These are phyloP conservation scores for Pitta sordida DNA, from an alignment of 2,113 vertebrate species.

Conservation along the genomic window DNA sequence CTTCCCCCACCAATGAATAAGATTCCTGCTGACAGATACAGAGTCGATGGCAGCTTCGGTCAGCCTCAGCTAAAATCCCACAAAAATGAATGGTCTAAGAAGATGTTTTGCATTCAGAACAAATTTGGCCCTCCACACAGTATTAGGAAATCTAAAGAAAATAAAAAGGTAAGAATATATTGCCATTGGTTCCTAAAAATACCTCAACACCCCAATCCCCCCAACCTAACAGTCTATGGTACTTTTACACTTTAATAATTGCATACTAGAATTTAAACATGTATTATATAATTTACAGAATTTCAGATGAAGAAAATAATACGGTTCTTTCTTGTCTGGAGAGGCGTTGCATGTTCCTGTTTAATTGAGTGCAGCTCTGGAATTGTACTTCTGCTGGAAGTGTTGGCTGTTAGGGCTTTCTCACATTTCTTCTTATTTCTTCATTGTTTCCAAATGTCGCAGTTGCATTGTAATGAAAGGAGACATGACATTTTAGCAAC, in stretches of 20 bases:
- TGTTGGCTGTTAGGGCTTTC: slow-evolving; percentile 11
- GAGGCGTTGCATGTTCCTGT: background rate
- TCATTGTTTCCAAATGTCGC: slow-evolving; percentile 61
- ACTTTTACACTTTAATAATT: background rate
- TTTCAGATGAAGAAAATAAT: background rate
- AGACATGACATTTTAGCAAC: slow-evolving; percentile 16
- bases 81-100: slow-evolving; percentile 90
- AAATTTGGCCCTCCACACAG: slow-evolving; percentile 77
- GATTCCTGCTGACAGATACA: slow-evolving; percentile 95
- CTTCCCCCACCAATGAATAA: slow-evolving; percentile 97
- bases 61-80: slow-evolving; percentile 74
- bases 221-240: background rate
- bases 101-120: slow-evolving; percentile 83
- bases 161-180: slow-evolving; percentile 84
- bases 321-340: background rate
- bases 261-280: background rate
- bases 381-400: slow-evolving; percentile 11
- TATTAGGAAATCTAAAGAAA: slow-evolving; percentile 79
- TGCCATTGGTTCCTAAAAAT: background rate
- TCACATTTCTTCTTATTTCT: slow-evolving; percentile 38
- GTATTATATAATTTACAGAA: background rate
- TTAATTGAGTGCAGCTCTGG: slow-evolving; percentile 27
- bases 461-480: slow-evolving; percentile 29
- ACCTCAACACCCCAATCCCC: background rate
- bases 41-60: slow-evolving; percentile 81